These are phyloP conservation scores for Uloborus plumipes DNA, from an alignment of 2,888 invertebrate genomes.

Conservation along the genomic window DNA sequence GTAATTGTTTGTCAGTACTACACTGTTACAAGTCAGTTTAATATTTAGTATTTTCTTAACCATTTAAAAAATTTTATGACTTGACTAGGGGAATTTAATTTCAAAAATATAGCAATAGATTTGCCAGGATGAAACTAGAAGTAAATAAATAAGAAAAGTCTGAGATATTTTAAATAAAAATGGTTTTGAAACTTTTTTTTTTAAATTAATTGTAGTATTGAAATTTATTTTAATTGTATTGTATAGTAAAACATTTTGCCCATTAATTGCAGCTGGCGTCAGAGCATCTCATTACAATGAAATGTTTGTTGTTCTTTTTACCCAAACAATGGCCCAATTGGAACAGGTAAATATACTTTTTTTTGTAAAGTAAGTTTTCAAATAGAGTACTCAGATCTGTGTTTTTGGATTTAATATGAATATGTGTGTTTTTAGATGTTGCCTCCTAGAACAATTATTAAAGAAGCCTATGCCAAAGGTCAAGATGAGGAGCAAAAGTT, in stretches of 20 bases:
- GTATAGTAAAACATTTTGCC: neutral
- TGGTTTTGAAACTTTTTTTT: no score
- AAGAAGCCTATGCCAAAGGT: slow-evolving; percentile 92
- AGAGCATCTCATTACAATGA: slow-evolving; percentile 89
- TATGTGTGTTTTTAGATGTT: slow-evolving; percentile 78
- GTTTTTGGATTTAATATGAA: slow-evolving; percentile 2
- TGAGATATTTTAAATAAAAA: no score
- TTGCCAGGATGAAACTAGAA: no score
- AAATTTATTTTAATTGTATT: neutral
- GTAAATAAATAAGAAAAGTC: no score
- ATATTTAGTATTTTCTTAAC: no score
- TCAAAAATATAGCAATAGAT: no score
- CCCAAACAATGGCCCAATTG: slow-evolving; percentile 91
- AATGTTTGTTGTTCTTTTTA: slow-evolving; percentile 90
- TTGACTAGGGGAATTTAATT: no score
- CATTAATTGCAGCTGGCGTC: slow-evolving; percentile 78
- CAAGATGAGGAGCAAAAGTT: slow-evolving; percentile 98
- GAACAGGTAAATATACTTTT: slow-evolving; percentile 76
- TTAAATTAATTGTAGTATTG: no score
- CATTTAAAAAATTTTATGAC: no score
- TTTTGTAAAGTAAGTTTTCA: neutral
- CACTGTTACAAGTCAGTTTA: no score
- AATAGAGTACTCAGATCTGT: neutral
- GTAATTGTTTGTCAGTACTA: no score
- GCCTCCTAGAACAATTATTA: slow-evolving; percentile 90